Evolutionary conservation across 2,888 invertebrate genomes (phyloP), one percentile per base, ranked within the genome.

Genomic region (Drosophila emarginata): DNA sequence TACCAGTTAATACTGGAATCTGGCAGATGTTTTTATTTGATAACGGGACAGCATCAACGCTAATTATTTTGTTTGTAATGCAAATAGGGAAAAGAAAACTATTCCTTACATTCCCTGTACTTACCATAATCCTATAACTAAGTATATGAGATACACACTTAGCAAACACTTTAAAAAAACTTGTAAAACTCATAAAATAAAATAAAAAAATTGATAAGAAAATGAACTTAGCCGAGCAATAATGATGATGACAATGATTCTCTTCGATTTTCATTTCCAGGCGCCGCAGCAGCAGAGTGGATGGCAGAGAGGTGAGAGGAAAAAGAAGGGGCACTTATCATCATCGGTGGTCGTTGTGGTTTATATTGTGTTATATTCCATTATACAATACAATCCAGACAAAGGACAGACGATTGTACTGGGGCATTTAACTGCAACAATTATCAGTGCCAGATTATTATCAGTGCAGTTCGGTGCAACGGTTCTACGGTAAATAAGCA

Each of bases 371-470:
- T 32, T 32, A 32, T 32, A 32, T 32, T 32, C 32, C 32, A 32
- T 32, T 32, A 32, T 32, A 32, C 32, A 32, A 77, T 65, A 67
- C 78, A 73, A 75, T 39, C 51, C 57, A 61, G 68, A 67, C 65
- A 72, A 79, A 72, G 65, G 39, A 45, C 39, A 18, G 28, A 67
- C 61, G 26, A 26, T 15, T 18, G 18, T 50, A 23, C 36, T 45
- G 18, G 23, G 59, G 26, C 56, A 45, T 54, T 58, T 54, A 69
- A 53, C 74, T 59, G 57, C 50, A 58, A 60, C 64, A 81, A 81
- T 82, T 83, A 86, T 82, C 78, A 82, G 84, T 65, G 69, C 63
- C 69, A 61, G 76, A 76, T 78, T 76, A 80, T 73, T 76, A 82
- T 82, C 86, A 78, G 76, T 69, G 74, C 67, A 65, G 23, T 39